Percentiles rank a stretch among this genome's conserved stretches.
Evolutionary conservation across 2,888 invertebrate species (phyloP).

Genomic region (Uloborus plumipes): DNA sequence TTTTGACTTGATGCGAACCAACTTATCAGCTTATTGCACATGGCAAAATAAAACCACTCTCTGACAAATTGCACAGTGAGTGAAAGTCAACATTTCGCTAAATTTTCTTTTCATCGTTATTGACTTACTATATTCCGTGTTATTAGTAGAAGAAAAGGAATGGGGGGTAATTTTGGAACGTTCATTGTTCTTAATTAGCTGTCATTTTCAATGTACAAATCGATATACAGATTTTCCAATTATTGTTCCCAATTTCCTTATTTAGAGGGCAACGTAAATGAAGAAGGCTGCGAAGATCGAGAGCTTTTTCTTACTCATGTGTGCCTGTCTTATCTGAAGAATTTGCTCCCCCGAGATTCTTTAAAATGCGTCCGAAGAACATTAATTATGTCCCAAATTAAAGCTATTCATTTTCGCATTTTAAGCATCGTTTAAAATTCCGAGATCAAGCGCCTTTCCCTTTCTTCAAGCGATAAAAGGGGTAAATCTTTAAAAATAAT

Average conservation of each 20-base stretch:
- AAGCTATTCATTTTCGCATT: constrained; percentile 29
- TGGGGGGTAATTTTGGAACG: constrained; percentile 48
- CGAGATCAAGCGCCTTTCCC: no score
- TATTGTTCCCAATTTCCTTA: constrained; percentile 62
- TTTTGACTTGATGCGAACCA: not conserved
- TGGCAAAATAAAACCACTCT: not conserved
- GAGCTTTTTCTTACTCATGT: constrained; percentile 13
- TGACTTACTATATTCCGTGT: constrained; percentile 32
- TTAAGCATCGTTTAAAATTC: constrained; percentile 21
- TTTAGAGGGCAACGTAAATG: constrained; percentile 47
- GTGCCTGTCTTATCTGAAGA: constrained; percentile 24
- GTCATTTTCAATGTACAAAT: constrained; percentile 63
- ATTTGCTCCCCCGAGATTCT: constrained; percentile 7
- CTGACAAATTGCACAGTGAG: constrained; percentile 23
- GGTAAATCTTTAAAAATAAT: no score
- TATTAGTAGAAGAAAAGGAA: constrained; percentile 53
- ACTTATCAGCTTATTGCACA: not conserved
- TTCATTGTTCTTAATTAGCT: constrained; percentile 60
- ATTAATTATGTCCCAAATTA: constrained; percentile 48
- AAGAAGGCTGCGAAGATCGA: constrained; percentile 24
- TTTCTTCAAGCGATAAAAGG: no score
- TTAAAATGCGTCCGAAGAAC: constrained; percentile 36
- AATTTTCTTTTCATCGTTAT: constrained; percentile 40
- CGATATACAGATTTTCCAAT: constrained; percentile 62
- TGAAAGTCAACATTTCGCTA: constrained; percentile 38